Base-by-base conservation (phyloP, 2,888 invertebrate genomes). In the Cataglyphis livida region DNA sequence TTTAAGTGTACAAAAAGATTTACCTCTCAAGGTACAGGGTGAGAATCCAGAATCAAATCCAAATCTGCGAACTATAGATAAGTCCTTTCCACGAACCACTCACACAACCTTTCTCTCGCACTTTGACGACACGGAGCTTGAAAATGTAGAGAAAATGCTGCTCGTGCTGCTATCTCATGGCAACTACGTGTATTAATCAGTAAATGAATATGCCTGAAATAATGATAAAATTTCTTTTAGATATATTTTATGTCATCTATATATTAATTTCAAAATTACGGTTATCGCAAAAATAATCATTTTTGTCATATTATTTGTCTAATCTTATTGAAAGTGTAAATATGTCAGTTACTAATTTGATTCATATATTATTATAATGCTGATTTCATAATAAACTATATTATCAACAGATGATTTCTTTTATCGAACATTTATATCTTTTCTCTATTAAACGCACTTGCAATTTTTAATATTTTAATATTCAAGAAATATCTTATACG, bases 81-180 rank as follows among this genome's bases (percentile, higher is more conserved):
- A 18, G 5, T 48, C n/a, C 1, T 7, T n/a, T 48, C 44, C 18
- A 48, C 48, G 15, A 44, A 15, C 15, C 44, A 44, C 12, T 4
- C 15, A 4, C 15, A 3, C 28, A 28, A 28, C 28, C 28, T 28
- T 28, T 28, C 28, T 28, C 28, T 28, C 28, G 28, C 18, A 5
- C 44, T 44, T 6, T 44, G 18, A 44, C 18, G 44, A 44, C 41
- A 12, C 41, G 41, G 12, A 12, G 41, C 10, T 12, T 44, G 5
- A 44, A 44, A 44, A 44, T 15, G 38, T 18, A 65, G 54, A 18
- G 5, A 44, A 44, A 44, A 44, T 15, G 38, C 21, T 75, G 54
- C 25, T 54, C 18, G 15, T 18, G 65, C 51, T 54, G 75, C 75
- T 35, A 75, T 75, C 65, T 75, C 5, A 18, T 54, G 9, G 65